Evolutionary conservation across 2,113 vertebrate genomes (phyloP).

Genomic region (Laticauda laticaudata): DNA sequence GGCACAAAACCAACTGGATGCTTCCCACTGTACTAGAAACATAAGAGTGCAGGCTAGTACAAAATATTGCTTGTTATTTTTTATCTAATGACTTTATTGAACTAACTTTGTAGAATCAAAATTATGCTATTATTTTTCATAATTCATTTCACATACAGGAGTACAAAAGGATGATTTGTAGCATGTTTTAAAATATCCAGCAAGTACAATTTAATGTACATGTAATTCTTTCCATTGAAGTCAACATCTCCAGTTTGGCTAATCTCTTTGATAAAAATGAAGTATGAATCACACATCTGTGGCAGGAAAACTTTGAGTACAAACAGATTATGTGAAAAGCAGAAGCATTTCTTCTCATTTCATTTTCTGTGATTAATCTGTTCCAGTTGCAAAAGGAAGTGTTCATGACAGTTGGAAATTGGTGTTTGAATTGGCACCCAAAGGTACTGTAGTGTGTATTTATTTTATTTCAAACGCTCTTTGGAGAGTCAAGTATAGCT

Average conservation of each 20-base stretch:
- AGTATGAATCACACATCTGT: slow-evolving; percentile 22
- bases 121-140: not conserved
- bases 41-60: not conserved
- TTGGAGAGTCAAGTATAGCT: slow-evolving; percentile 27
- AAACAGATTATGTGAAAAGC: not conserved
- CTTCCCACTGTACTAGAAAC: not conserved
- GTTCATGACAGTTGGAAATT: slow-evolving; percentile 6
- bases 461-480: slow-evolving; percentile 38
- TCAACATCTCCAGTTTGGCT: not conserved
- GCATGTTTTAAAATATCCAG: not conserved
- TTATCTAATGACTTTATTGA: not conserved
- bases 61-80: not conserved
- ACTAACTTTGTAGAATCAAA: not conserved
- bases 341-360: slow-evolving; percentile 28
- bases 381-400: slow-evolving; percentile 17
- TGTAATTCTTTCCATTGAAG: slow-evolving; percentile 16
- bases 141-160: not conserved
- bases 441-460: slow-evolving; percentile 12
- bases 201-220: slow-evolving; percentile 4
- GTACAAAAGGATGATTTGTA: not conserved
- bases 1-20: not conserved
- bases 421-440: not conserved
- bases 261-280: slow-evolving; percentile 15
- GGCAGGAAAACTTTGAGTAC: slow-evolving; percentile 3
- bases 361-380: slow-evolving; percentile 33